Base-by-base conservation (phyloP, 2,113 vertebrate species). In the Addax nasomaculatus region DNA sequence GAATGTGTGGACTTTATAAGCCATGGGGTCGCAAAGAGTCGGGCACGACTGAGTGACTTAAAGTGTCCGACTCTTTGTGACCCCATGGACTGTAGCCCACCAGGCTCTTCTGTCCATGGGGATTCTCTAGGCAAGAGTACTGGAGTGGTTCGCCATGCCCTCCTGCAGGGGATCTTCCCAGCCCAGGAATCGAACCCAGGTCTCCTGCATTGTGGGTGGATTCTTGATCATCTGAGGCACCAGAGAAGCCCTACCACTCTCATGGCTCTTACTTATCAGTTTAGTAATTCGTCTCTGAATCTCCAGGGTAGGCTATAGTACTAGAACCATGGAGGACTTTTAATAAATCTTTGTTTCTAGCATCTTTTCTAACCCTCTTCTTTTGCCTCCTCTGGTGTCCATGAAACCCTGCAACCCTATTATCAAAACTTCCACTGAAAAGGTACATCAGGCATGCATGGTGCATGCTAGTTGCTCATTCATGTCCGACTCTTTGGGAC, bases 21-120 rank as follows among this genome's bases (percentile, higher is more conserved):
- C 64, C 9, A 21, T 67, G n/a, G n/a, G 33, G n/a, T 39, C 9
- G 0, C 67, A 70, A 36, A 23, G 19, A 6, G 67, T 36, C 2
- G 0, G 67, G n/a, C 64, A 36, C 0, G 0, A 36, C 9, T 70
- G 9, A 36, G n/a, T 2, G 9, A 36, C 64, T 70, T 36, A 36
- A 70, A 70, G n/a, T 70, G 19, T 19, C 17, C 2, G 9, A 36
- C 64, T 70, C n/a, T 70, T 70, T 70, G 64, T 11, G 64, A 21
- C 64, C 2, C n/a, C 17, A 5, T 70, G 64, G 64, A 70, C n/a
- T 70, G n/a, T 23, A 70, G n/a, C 19, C n/a, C 64, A 70, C n/a
- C 4, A 23, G 64, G 19, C 64, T 36, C 64, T 19, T 36, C 19
- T 70, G 19, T 23, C 64, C 19, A 36, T 36, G 9, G 64, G 64